Conservation (phyloP, 2,888 invertebrate genomes). For the Macrosoma leucophasiata region DNA sequence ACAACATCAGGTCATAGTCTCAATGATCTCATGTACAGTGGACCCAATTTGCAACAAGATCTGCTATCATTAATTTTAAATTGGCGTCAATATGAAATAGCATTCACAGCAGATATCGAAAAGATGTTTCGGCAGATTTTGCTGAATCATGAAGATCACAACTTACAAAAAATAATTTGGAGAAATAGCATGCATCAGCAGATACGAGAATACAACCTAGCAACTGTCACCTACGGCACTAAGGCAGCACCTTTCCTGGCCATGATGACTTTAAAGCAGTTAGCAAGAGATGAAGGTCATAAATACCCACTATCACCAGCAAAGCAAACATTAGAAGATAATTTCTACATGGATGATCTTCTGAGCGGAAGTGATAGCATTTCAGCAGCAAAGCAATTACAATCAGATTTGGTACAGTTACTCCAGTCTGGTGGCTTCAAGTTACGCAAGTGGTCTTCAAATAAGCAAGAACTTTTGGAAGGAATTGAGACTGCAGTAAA, state of each 20-base stretch:
- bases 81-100: slow-evolving; percentile 23
- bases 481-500: slow-evolving; percentile 1
- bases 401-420: slow-evolving; percentile 18
- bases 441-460: slow-evolving; percentile 1
- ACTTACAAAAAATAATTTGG: slow-evolving; percentile 25
- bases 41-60: slow-evolving; percentile 23
- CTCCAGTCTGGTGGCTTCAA: slow-evolving; percentile 2
- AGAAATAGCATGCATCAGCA: slow-evolving; percentile 10
- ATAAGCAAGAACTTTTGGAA: background rate
- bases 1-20: slow-evolving; percentile 18
- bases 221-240: slow-evolving; percentile 18
- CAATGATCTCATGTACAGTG: slow-evolving; percentile 26
- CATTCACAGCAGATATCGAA: slow-evolving; percentile 23
- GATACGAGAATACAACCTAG: slow-evolving; percentile 4
- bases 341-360: slow-evolving; percentile 18
- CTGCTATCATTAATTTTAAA: slow-evolving; percentile 12
- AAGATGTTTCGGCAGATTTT: slow-evolving; percentile 26
- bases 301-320: slow-evolving; percentile 13
- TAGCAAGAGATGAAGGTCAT: slow-evolving; percentile 17
- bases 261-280: slow-evolving; percentile 24
- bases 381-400: background rate
- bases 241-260: slow-evolving; percentile 22
- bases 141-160: slow-evolving; percentile 16
- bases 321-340: slow-evolving; percentile 1
- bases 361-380: background rate